Evolutionary conservation across 2,888 invertebrate species (phyloP).

Genomic region (Teleiodes luculella): DNA sequence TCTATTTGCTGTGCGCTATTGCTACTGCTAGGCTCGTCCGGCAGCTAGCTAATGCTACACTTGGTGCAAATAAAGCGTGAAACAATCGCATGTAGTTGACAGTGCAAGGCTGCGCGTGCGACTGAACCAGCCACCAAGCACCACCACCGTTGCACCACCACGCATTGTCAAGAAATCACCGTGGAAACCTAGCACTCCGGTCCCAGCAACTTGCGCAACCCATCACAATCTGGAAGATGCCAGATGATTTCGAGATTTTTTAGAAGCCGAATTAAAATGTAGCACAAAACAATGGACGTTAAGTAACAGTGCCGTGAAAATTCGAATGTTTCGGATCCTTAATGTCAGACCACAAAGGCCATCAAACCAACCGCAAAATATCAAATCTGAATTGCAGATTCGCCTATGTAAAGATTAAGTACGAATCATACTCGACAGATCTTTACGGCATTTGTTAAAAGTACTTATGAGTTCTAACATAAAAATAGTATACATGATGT

Average conservation of each 20-base stretch:
- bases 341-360: constrained; percentile 10
- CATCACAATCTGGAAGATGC: constrained; percentile 63
- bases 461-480: no score
- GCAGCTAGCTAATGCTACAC: constrained; percentile 6
- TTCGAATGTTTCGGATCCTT: constrained; percentile 12
- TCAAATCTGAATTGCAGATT: not conserved
- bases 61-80: constrained; percentile 36
- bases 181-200: constrained; percentile 61
- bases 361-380: constrained; percentile 9
- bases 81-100: constrained; percentile 51
- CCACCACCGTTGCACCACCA: constrained; percentile 68
- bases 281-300: constrained; percentile 18
- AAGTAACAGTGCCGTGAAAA: constrained; percentile 17
- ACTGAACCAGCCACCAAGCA: constrained; percentile 52
- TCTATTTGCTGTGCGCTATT: not conserved
- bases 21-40: not conserved
- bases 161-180: constrained; percentile 67
- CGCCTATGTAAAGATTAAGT: not conserved
- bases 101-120: constrained; percentile 62
- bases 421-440: not conserved
- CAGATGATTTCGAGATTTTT: constrained; percentile 56
- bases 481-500: no score
- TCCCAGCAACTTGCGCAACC: constrained; percentile 57
- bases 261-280: constrained; percentile 40
- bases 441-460: no score